These are phyloP conservation scores for Spinus pinus DNA, from an alignment of 2,797 vertebrate species.

Conservation along the genomic window DNA sequence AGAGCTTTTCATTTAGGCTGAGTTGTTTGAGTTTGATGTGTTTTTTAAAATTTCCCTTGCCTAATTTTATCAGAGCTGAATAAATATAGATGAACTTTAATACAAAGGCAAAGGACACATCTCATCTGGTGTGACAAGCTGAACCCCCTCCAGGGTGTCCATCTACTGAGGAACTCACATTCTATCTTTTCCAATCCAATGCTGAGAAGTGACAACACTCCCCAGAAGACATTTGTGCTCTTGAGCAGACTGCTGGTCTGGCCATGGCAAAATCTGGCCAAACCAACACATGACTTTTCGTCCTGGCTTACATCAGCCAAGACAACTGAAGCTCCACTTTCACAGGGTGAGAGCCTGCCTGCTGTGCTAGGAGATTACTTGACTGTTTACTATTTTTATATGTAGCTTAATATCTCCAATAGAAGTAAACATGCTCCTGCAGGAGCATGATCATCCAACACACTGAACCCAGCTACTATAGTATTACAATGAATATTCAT, in stretches of 20 bases:
- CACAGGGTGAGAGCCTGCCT: neutral
- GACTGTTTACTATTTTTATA: neutral
- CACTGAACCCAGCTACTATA: neutral
- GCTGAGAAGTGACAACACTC: neutral
- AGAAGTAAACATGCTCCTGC: neutral
- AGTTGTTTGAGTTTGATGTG: neutral
- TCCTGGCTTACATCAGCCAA: neutral
- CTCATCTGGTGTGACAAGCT: neutral
- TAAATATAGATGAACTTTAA: constrained; percentile 33
- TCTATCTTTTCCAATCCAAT: neutral
- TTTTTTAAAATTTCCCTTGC: neutral
- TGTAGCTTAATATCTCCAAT: neutral
- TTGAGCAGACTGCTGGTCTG: neutral
- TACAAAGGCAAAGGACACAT: neutral
- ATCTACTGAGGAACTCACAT: constrained; percentile 6
- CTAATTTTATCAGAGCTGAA: neutral
- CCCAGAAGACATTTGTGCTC: neutral
- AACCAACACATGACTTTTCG: neutral
- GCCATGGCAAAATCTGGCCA: neutral
- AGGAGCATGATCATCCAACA: neutral
- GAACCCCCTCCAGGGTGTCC: constrained; percentile 1
- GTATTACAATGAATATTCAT: neutral
- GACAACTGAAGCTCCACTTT: neutral
- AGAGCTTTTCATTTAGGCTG: neutral
- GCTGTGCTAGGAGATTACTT: neutral